Base-by-base conservation (phyloP, 2,797 vertebrate species). In the Acanthornis magna region DNA sequence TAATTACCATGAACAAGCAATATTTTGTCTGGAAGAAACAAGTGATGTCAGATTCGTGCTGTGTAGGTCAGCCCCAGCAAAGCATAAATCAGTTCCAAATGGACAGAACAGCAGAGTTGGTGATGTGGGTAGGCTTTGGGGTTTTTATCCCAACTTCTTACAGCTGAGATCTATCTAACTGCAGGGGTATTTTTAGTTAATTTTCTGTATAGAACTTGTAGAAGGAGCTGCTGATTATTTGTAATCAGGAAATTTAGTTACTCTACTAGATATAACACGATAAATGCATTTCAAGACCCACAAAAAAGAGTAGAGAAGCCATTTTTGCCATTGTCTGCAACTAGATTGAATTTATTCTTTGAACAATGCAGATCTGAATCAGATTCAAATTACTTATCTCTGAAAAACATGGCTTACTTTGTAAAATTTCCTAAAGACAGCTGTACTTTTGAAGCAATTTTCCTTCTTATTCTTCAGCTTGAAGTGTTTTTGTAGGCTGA, bases 271-370 rank as follows among this genome's bases (percentile, higher is more conserved):
- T 91, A 18, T 62, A 89, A 78, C 77, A 25, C 51, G 48, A 67
- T 62, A 92, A 90, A 75, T 54, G 58, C 40, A 38, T 75, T 89
- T 72, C 58, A 76, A 77, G 75, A 55, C 34, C 42, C 50, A 73
- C 83, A 81, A 85, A 83, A 79, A 43, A 48, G 50, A 15, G 16
- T 10, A 67, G 25, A 78, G 77, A 89, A 78, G 63, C 55, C 40
- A 45, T 88, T 93, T 89, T 5, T 91, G 83, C 83, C 42, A 67
- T 76, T 86, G 88, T 83, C 62, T 26, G 70, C 34, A 60, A 58
- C 53, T 73, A 94, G 73, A 93, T n/a, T 66, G 75, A 94, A 88
- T 90, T 92, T 88, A 21, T 94, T 90, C 91, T 94, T 88, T 85
- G 88, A 96, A 71, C 76, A 38, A 23, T 80, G 32, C 54, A 8